These are phyloP conservation scores for Mionectes macconnelli DNA, from an alignment of 2,113 vertebrate genomes.

Conservation along the genomic window DNA sequence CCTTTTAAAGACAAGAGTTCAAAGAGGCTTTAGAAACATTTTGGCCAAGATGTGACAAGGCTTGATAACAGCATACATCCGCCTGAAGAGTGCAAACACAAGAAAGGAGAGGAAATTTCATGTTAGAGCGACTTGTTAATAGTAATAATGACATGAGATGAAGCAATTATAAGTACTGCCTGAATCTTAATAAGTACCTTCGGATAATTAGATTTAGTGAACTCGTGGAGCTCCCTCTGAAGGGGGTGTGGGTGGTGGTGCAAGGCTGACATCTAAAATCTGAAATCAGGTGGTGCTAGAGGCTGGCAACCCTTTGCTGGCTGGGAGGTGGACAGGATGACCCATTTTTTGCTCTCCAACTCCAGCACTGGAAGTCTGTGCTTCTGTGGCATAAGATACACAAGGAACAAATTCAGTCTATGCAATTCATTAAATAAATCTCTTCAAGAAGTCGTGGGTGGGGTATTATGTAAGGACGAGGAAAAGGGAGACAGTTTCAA, in stretches of 20 bases:
- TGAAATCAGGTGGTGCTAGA: neutral
- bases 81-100: neutral
- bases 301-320: neutral
- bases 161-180: neutral
- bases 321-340: neutral
- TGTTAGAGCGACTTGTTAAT: neutral
- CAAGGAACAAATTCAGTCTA: neutral
- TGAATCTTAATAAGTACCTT: neutral
- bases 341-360: neutral
- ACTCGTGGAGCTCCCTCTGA: neutral
- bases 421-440: neutral
- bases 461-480: neutral
- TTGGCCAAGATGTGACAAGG: neutral
- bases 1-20: conserved; percentile 4
- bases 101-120: neutral
- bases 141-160: neutral
- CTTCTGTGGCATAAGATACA: neutral
- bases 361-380: accelerated
- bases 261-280: neutral
- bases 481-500: neutral
- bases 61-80: accelerated
- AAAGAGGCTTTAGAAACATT: neutral
- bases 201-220: neutral
- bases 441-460: accelerated
- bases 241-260: neutral